Evolutionary conservation across 1,140 invertebrate species (phyloP).

Genomic region (Polypedilum vanderplanki): DNA sequence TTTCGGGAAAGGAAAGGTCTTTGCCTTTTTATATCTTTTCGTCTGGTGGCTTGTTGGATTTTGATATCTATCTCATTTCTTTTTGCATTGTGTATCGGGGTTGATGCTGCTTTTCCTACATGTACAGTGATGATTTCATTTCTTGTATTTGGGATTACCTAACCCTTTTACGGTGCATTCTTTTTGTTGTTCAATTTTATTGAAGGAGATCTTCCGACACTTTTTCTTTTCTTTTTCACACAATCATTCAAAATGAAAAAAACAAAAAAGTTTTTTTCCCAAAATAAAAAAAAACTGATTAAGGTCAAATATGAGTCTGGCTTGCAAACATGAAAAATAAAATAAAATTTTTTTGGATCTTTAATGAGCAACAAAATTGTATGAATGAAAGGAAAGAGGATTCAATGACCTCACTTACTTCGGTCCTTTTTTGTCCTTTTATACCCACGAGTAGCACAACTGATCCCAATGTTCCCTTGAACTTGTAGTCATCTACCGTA

Average conservation of each 20-base stretch:
- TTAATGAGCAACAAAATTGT: neutral
- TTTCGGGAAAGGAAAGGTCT: slow-evolving; percentile 10
- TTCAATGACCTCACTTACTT: slow-evolving; percentile 15
- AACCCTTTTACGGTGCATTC: slow-evolving; percentile 12
- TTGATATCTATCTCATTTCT: slow-evolving; percentile 19
- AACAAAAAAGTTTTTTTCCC: neutral
- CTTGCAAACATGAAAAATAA: neutral
- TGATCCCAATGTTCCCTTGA: slow-evolving; percentile 10
- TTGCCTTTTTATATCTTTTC: neutral
- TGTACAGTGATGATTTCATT: slow-evolving; percentile 20
- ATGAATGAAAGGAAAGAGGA: neutral
- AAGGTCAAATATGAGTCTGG: slow-evolving; percentile 23
- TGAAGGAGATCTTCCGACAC: neutral
- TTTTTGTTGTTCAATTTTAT: neutral
- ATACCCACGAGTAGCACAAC: neutral
- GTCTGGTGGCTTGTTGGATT: slow-evolving; percentile 10
- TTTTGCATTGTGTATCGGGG: neutral
- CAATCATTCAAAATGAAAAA: slow-evolving; percentile 8
- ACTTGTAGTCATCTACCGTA: neutral
- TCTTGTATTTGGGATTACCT: neutral
- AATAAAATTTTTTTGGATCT: neutral
- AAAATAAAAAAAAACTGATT: slow-evolving; percentile 13
- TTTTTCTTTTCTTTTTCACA: neutral
- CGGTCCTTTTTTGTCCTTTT: slow-evolving; percentile 20
- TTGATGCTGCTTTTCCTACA: neutral